A percentile compares a stretch with the other conserved stretches of the same genome.
These are phyloP conservation scores for Drosophila punjabiensis DNA, from an alignment of 1,140 invertebrate genomes.

Conservation along the genomic window DNA sequence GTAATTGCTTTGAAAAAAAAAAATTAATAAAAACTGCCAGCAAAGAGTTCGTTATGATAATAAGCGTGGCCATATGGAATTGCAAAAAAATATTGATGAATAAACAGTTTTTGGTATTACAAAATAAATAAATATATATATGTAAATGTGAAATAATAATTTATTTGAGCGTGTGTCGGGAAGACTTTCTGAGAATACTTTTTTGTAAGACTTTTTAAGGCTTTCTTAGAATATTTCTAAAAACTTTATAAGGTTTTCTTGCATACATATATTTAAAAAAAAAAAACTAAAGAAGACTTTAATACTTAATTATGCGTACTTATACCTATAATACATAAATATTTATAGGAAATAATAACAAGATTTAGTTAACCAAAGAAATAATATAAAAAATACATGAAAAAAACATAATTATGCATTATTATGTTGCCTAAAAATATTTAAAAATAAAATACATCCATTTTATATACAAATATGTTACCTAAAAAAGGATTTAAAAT, in stretches of 20 bases:
- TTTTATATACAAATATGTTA: neutral
- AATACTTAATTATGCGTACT: too few relatives aligned
- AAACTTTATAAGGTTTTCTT: too few relatives aligned
- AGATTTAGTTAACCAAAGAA: too few relatives aligned
- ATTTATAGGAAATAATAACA: too few relatives aligned
- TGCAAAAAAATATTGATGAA: constrained; percentile 6
- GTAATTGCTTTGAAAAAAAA: neutral
- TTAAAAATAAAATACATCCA: neutral
- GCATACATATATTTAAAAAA: too few relatives aligned
- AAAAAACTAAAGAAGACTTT: too few relatives aligned
- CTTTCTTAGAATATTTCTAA: neutral
- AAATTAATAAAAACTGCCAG: neutral
- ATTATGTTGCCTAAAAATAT: neutral
- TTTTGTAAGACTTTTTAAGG: neutral
- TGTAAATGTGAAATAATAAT: neutral
- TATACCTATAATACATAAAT: too few relatives aligned
- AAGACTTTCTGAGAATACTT: neutral
- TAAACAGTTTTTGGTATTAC: constrained; percentile 11
- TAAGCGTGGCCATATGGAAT: constrained; percentile 13
- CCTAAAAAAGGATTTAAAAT: too few relatives aligned
- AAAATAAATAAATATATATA: constrained; percentile 12
- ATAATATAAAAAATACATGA: too few relatives aligned
- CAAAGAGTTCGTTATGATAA: constrained; percentile 4
- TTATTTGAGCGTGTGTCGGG: neutral
- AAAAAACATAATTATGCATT: neutral